phyloP scores from a whole-genome alignment of 2,113 vertebrate species.

The Mionectes macconnelli region DNA sequence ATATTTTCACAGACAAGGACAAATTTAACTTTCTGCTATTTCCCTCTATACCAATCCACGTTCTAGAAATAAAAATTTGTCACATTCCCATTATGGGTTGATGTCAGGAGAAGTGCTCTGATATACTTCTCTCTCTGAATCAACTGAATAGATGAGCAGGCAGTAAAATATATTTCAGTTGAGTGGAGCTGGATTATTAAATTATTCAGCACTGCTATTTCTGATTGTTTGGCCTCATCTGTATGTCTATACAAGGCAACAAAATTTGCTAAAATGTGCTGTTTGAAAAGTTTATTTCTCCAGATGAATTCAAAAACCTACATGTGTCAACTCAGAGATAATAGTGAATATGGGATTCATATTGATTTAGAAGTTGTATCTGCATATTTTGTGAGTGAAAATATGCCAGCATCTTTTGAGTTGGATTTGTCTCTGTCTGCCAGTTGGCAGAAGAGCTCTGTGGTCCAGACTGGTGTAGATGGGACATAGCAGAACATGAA shows the following conservation, averaged over 20 bases:
- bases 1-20: conserved; percentile 82
- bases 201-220: background rate
- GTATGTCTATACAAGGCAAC: background rate
- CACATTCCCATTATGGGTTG: background rate
- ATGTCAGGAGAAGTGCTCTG: background rate
- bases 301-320: background rate
- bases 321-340: background rate
- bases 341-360: background rate
- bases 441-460: conserved; percentile 65
- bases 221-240: background rate
- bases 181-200: background rate
- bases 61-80: conserved; percentile 36
- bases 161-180: background rate
- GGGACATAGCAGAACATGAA: conserved; percentile 65
- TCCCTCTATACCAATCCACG: conserved; percentile 83
- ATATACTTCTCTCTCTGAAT: background rate
- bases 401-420: conserved; percentile 30
- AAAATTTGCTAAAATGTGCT: background rate
- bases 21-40: conserved; percentile 86
- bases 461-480: conserved; percentile 61
- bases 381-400: background rate
- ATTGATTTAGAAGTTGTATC: background rate
- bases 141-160: background rate
- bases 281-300: background rate
- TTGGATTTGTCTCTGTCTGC: background rate